Conservation (phyloP, 2,797 vertebrate genomes). For the Anguilla megastoma region DNA sequence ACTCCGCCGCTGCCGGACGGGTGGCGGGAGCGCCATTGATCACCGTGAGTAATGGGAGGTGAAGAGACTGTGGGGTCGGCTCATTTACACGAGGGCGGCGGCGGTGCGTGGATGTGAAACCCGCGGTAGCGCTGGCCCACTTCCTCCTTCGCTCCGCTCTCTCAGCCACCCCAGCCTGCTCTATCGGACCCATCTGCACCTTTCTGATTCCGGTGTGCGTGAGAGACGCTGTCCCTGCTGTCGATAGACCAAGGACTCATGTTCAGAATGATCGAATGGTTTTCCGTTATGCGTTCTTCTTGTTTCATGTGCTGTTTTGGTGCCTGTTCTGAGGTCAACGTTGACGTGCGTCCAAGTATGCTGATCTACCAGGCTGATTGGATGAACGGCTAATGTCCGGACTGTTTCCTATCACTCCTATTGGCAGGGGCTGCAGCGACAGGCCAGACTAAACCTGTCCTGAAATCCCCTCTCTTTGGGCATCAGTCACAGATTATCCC, state of each 20-base stretch:
- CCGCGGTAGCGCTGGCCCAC: background rate
- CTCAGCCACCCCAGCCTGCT: background rate
- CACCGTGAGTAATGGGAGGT: conserved; percentile 12
- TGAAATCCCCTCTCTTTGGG: background rate
- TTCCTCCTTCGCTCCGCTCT: background rate
- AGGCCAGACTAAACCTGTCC: background rate
- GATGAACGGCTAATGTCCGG: background rate
- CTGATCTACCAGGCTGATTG: background rate
- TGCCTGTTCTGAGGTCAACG: background rate
- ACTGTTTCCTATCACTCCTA: background rate
- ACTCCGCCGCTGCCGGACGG: conserved; percentile 1
- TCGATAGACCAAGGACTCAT: background rate
- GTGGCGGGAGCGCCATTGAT: conserved; percentile 20
- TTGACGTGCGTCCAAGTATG: too few species aligned
- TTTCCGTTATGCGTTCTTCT: background rate
- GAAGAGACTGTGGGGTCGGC: background rate
- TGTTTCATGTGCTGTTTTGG: background rate
- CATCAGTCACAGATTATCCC: background rate
- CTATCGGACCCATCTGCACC: background rate
- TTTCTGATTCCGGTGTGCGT: background rate
- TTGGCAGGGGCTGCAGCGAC: background rate
- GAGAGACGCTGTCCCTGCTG: background rate
- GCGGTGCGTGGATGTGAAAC: background rate
- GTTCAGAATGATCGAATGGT: background rate
- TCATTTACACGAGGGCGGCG: conserved; percentile 7